Evolutionary conservation across 64 coral and sea anemone genomes (phyloP).

Genomic region (Pocillopora verrucosa): DNA sequence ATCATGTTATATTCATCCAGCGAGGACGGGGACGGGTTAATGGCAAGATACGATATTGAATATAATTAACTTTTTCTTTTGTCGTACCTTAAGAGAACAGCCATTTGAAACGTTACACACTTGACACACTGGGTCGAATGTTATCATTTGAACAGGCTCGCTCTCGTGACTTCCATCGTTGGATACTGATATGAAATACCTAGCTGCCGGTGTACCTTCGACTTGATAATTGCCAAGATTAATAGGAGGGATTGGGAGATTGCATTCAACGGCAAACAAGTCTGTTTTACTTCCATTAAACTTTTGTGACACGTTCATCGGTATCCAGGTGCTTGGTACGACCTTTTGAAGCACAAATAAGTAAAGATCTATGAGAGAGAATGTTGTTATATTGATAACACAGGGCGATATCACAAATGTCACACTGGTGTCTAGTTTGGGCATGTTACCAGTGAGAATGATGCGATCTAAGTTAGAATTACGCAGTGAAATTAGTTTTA

Average conservation of each 20-base stretch:
- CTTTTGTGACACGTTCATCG: slow-evolving; percentile 15
- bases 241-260: slow-evolving; percentile 48
- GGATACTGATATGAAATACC: slow-evolving; percentile 34
- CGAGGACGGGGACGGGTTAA: too few species aligned
- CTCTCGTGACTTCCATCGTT: slow-evolving; percentile 31
- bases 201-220: slow-evolving; percentile 51
- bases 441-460: too few species aligned
- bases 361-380: background rate
- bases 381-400: too few species aligned
- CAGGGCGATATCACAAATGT: too few species aligned
- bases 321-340: slow-evolving; percentile 40
- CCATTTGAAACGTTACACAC: slow-evolving; percentile 16
- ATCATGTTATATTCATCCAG: too few species aligned
- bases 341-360: slow-evolving; percentile 4
- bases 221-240: slow-evolving; percentile 9
- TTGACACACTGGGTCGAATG: slow-evolving; percentile 51
- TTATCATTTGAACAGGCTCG: slow-evolving; percentile 20
- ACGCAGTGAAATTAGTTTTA: too few species aligned
- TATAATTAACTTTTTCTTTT: background rate
- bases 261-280: slow-evolving; percentile 48
- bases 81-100: slow-evolving; percentile 41
- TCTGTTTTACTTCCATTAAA: slow-evolving; percentile 53
- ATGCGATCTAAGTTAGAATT: too few species aligned
- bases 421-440: too few species aligned
- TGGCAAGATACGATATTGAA: too few species aligned